These are phyloP conservation scores for Orchesella flavescens DNA, from an alignment of 2,888 invertebrate species.

Conservation along the genomic window DNA sequence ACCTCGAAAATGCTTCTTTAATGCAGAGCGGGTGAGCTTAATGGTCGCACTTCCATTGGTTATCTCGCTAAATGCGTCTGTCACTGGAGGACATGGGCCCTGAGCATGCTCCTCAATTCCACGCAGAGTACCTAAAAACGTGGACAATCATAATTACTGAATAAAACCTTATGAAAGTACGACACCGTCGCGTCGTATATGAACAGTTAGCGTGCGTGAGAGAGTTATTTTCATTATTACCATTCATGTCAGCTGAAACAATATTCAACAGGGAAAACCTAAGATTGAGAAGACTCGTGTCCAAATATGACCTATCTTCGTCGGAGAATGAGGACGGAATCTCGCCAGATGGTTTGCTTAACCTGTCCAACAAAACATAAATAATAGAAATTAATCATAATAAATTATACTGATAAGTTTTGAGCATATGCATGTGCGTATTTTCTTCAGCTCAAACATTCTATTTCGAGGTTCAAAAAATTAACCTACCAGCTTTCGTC, in stretches of 20 bases:
- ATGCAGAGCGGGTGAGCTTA: conserved; percentile 1
- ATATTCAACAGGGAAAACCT: conserved; percentile 44
- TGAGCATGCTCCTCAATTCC: no score
- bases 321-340: conserved; percentile 18
- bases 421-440: no score
- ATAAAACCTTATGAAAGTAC: no score
- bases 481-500: conserved; percentile 22
- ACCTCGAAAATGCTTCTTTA: neutral
- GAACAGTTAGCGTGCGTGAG: no score
- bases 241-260: conserved; percentile 42
- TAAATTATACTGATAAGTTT: no score
- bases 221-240: no score
- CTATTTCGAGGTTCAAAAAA: no score
- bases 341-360: neutral
- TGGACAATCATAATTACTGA: no score
- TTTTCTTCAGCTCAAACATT: neutral
- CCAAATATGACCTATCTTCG: conserved; percentile 55
- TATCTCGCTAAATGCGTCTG: no score
- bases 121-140: no score
- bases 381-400: neutral
- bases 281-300: conserved; percentile 48
- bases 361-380: conserved; percentile 12
- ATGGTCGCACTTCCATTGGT: conserved; percentile 49
- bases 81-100: no score
- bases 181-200: no score